Base-by-base conservation (phyloP, 2,888 invertebrate species). In the Caenorhabditis wallacei region DNA sequence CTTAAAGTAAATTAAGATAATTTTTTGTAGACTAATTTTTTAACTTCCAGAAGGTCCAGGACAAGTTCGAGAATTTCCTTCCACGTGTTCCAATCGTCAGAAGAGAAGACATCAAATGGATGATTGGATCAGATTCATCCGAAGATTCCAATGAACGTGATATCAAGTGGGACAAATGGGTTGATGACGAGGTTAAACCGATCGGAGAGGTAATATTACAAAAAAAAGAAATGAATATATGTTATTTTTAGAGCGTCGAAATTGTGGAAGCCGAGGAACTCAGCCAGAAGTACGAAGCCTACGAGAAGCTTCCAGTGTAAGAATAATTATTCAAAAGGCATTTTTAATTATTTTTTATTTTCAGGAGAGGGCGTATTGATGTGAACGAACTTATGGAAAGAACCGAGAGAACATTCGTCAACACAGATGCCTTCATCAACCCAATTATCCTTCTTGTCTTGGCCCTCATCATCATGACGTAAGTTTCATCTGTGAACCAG, bases 151-250 rank as follows among this genome's bases (percentile, higher is more conserved):
- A 57, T 20, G 69, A 63, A 1, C 61, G 69, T 54, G 20, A 22
- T 1, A 63, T 81, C 53, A 53, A 66, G 16, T 82, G 78, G 79
- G 69, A 79, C 57, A 76, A 66, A 3, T 81, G 81, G 81, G 64
- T 82, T 18, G 82, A 82, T 22, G 82, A 82, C 30, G 10, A 69
- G 16, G 63, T 78, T 11, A 82, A 70, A 13, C 70, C 66, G 26
- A 51, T 74, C 24, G 53, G 8, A 16, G 11, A 20, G 18, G 53
- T 26, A 16, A 2, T 48, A 2, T 18, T n/a, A n/a, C n/a, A n/a
- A n/a, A n/a, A n/a, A n/a, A n/a, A n/a, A n/a, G n/a, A n/a, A n/a
- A n/a, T n/a, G n/a, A n/a, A n/a, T 18, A 24, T 48, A 26, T 10
- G 10, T 48, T 7, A 11, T 64, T 10, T 18, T 53, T 54, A 63